phyloP scores from a whole-genome alignment of 2,888 invertebrate species.

The Oligia latruncula region DNA sequence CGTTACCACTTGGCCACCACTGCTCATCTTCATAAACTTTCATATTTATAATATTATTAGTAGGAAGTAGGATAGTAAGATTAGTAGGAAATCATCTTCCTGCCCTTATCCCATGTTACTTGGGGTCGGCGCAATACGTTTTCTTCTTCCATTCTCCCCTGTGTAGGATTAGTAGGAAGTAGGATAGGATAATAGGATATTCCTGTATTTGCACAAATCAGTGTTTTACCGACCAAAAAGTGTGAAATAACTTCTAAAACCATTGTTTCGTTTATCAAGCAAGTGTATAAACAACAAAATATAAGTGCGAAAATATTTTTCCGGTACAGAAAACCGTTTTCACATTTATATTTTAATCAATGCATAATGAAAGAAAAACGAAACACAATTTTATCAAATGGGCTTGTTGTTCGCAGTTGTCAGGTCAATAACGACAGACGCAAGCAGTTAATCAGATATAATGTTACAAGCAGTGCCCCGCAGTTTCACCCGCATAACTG shows the following conservation, averaged over 20 bases:
- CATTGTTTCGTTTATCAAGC: background rate
- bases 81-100: too few relatives aligned
- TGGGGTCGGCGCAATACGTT: too few relatives aligned
- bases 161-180: too few relatives aligned
- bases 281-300: background rate
- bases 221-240: background rate
- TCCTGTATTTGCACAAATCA: background rate
- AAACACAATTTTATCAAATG: background rate
- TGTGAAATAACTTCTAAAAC: too few relatives aligned
- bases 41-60: background rate
- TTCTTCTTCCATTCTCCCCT: too few relatives aligned
- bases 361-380: background rate
- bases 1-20: too few relatives aligned
- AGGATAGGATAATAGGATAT: background rate
- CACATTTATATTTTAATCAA: background rate
- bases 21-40: background rate
- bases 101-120: too few relatives aligned
- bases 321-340: background rate
- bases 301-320: background rate
- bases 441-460: slow-evolving; percentile 3
- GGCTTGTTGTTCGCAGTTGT: background rate
- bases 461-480: background rate
- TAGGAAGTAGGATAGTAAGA: background rate
- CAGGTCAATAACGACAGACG: slow-evolving; percentile 6
- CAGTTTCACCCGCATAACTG: too few relatives aligned